Conservation (phyloP, 2,113 vertebrate genomes). For the Phycodurus eques region DNA sequence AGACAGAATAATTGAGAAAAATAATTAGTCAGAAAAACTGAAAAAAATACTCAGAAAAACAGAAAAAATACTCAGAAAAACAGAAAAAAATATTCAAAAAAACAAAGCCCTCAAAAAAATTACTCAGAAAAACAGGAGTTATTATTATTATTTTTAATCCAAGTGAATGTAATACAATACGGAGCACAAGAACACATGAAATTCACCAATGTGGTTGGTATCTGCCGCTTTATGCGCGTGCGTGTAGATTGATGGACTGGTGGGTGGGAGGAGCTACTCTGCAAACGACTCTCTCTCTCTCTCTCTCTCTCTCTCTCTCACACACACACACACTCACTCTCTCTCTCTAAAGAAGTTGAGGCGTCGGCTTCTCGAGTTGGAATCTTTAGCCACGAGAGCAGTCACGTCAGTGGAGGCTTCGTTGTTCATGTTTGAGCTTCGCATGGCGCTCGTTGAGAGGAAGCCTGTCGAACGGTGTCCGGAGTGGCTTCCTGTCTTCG, state of each 20-base stretch:
- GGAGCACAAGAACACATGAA: not conserved
- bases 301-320: slow-evolving; percentile 28
- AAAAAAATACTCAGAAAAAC: no score
- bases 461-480: slow-evolving; percentile 8
- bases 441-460: slow-evolving; percentile 8
- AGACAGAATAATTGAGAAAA: no score
- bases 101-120: no score
- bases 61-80: no score
- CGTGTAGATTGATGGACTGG: slow-evolving; percentile 20
- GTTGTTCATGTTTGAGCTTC: slow-evolving; percentile 1
- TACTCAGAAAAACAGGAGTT: no score
- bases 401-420: slow-evolving; percentile 36
- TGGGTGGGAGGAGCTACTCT: slow-evolving; percentile 70
- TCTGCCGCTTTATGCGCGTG: slow-evolving; percentile 48
- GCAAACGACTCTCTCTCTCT: slow-evolving; percentile 66
- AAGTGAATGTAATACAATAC: no score
- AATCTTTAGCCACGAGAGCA: slow-evolving; percentile 52
- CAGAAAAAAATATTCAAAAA: no score
- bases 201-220: not conserved
- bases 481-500: not conserved
- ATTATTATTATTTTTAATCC: no score
- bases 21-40: no score
- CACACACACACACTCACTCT: no score
- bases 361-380: slow-evolving; percentile 46
- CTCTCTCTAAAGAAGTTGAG: slow-evolving; percentile 60